Evolutionary conservation across 2,113 vertebrate species (phyloP).

Genomic region (Pelobates fuscus): DNA sequence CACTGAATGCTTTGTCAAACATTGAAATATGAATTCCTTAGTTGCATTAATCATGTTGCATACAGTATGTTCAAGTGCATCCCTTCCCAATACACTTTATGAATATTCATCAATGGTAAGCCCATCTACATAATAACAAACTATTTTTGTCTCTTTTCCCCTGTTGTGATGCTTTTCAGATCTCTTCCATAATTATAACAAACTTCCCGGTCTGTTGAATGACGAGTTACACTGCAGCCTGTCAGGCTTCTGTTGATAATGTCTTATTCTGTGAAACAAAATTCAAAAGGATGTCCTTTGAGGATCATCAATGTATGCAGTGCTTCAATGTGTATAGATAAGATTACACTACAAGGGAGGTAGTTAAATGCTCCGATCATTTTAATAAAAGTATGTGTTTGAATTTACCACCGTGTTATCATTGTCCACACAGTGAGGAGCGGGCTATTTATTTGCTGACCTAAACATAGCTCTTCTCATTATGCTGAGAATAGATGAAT

Average conservation of each 20-base stretch:
- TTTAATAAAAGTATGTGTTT: constrained; percentile 62
- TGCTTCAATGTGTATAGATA: constrained; percentile 63
- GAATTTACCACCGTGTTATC: constrained; percentile 62
- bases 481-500: constrained; percentile 51
- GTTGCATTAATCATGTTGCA: neutral
- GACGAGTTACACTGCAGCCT: constrained; percentile 57
- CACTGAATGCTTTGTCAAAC: neutral
- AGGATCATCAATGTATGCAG: constrained; percentile 54
- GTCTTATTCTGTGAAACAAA: constrained; percentile 54
- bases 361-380: constrained; percentile 64
- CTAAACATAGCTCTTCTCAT: constrained; percentile 54
- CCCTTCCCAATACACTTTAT: neutral
- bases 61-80: neutral
- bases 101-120: neutral
- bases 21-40: constrained; percentile 4
- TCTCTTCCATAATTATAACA: constrained; percentile 54
- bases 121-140: constrained; percentile 52
- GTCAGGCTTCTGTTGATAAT: constrained; percentile 62
- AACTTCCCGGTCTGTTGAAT: constrained; percentile 51
- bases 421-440: constrained; percentile 54
- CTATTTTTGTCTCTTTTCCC: constrained; percentile 43
- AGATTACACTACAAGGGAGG: constrained; percentile 64
- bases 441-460: constrained; percentile 55
- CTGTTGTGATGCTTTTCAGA: constrained; percentile 39
- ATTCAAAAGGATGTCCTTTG: constrained; percentile 57